Conservation (phyloP, 1,140 invertebrate genomes). For the Solenopsis fugax region DNA sequence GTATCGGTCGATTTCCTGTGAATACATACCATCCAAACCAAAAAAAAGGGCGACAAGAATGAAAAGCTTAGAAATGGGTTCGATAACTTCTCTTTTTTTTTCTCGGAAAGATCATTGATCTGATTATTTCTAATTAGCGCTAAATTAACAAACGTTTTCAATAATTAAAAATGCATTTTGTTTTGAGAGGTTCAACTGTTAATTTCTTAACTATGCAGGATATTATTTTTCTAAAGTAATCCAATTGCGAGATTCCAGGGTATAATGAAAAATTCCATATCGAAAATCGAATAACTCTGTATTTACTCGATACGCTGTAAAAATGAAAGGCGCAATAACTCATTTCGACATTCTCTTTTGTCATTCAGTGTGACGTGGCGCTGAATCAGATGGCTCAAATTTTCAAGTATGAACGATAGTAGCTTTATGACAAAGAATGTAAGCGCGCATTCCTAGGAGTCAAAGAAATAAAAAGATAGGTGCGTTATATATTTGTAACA, state of each 20-base stretch:
- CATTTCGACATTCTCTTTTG: background rate
- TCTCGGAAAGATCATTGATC: background rate
- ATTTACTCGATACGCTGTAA: background rate
- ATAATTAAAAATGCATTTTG: background rate
- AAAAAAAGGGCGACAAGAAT: background rate
- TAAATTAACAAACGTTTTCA: background rate
- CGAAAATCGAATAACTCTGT: background rate
- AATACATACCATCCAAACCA: background rate
- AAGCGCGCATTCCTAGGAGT: background rate
- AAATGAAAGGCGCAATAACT: background rate
- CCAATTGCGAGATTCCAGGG: background rate
- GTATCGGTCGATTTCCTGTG: constrained; percentile 1
- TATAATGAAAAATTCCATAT: background rate
- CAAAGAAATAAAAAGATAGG: background rate
- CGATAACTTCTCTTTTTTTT: background rate
- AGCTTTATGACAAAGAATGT: background rate
- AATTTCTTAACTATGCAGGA: background rate
- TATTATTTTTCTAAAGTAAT: background rate
- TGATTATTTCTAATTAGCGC: background rate
- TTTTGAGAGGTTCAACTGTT: background rate
- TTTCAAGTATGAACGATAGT: constrained; percentile 36
- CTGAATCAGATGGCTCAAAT: constrained; percentile 38
- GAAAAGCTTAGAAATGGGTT: background rate
- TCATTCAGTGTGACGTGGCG: background rate
- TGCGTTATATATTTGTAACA: constrained; percentile 2